Evolutionary conservation across 2,888 invertebrate genomes (phyloP).

Genomic region (Dyspetes luteomarginatus): DNA sequence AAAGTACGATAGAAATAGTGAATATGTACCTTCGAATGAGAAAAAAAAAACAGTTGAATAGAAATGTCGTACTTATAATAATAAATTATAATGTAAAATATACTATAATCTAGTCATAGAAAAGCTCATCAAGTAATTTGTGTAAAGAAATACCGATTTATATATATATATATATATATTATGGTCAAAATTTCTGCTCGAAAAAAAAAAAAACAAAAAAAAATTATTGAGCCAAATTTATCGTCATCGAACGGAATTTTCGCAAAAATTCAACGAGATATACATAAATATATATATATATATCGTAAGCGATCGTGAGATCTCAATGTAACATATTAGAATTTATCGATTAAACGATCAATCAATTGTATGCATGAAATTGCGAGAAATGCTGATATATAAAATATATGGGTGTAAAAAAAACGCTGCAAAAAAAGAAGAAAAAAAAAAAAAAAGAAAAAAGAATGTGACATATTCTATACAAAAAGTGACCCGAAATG

Average conservation of each 20-base stretch:
- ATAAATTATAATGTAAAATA: constrained; percentile 24
- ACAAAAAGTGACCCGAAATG: background rate
- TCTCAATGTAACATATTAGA: constrained; percentile 46
- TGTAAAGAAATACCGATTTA: constrained; percentile 37
- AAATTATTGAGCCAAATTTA: constrained; percentile 41
- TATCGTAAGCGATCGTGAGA: constrained; percentile 33
- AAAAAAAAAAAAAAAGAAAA: constrained; percentile 7
- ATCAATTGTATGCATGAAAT: constrained; percentile 24
- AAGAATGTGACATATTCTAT: constrained; percentile 1
- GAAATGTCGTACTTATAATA: constrained; percentile 25
- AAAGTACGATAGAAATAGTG: constrained; percentile 14
- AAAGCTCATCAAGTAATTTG: constrained; percentile 54
- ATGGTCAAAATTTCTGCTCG: constrained; percentile 22
- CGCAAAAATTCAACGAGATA: constrained; percentile 34
- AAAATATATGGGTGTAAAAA: background rate
- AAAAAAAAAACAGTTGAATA: constrained; percentile 20
- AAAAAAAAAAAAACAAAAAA: no score
- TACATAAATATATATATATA: constrained; percentile 1
- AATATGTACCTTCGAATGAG: constrained; percentile 28
- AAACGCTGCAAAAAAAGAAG: background rate
- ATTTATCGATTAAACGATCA: constrained; percentile 23
- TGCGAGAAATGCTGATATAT: background rate
- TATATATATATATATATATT: constrained; percentile 7
- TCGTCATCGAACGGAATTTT: constrained; percentile 40
- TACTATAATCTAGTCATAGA: constrained; percentile 27